These are phyloP conservation scores for Nemopilema nomurai DNA, from an alignment of 30 jellyfish, hydroid and myxozoan species.

Conservation along the genomic window DNA sequence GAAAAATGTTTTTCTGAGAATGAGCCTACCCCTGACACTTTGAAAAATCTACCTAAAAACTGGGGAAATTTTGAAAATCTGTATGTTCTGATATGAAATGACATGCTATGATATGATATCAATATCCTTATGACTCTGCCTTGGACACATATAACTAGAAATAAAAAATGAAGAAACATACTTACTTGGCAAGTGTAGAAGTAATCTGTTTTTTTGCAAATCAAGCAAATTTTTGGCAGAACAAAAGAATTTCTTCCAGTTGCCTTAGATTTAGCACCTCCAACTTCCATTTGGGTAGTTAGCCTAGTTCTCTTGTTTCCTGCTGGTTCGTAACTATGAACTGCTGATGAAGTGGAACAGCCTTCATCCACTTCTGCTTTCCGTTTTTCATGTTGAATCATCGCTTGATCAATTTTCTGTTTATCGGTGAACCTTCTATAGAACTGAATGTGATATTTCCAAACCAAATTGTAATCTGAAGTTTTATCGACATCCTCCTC, in stretches of 20 bases:
- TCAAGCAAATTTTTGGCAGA: conserved; percentile 22
- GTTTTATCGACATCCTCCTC: neutral
- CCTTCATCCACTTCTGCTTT: conserved; percentile 25
- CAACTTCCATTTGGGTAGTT: neutral
- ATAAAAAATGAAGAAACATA: too few species aligned
- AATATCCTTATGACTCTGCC: too few species aligned
- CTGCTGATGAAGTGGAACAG: neutral
- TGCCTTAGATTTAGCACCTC: neutral
- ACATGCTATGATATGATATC: too few species aligned
- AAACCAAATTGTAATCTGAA: conserved; percentile 3
- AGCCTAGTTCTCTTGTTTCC: conserved; percentile 4
- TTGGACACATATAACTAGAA: too few species aligned
- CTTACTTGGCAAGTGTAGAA: conserved; percentile 2
- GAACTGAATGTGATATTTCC: conserved; percentile 22
- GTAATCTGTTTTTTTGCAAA: conserved; percentile 11
- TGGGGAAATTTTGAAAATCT: too few species aligned
- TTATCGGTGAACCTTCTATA: conserved; percentile 15
- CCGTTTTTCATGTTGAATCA: conserved; percentile 13
- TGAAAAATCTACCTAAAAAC: too few species aligned
- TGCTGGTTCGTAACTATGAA: neutral
- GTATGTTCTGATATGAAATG: too few species aligned
- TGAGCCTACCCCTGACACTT: too few species aligned
- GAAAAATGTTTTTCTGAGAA: too few species aligned
- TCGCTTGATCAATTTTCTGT: conserved; percentile 11
- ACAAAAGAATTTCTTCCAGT: neutral